Evolutionary conservation across 1,140 invertebrate genomes (phyloP).

Genomic region (Pemphigus obesinymphae): DNA sequence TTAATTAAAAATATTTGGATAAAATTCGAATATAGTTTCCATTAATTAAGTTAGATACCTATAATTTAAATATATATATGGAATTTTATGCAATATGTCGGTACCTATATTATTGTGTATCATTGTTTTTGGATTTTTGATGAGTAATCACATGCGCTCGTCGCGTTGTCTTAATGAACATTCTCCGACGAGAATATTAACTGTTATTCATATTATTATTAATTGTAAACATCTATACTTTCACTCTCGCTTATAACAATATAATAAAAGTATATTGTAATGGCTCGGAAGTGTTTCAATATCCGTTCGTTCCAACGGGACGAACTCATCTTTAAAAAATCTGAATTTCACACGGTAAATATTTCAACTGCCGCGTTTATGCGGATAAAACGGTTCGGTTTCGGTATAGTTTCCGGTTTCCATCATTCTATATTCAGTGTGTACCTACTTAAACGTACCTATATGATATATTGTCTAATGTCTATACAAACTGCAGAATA

Average conservation of each 20-base stretch:
- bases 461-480: too few relatives aligned
- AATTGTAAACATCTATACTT: constrained; percentile 10
- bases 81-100: background rate
- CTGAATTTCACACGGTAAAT: background rate
- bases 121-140: constrained; percentile 4
- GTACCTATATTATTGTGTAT: background rate
- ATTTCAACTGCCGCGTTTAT: background rate
- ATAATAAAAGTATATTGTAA: background rate
- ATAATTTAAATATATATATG: too few relatives aligned
- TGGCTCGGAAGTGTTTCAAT: background rate
- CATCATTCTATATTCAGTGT: too few relatives aligned
- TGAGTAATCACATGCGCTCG: background rate
- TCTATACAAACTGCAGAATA: too few relatives aligned
- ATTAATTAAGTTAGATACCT: background rate
- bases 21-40: background rate
- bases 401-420: background rate
- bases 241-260: background rate
- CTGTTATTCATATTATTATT: constrained; percentile 15
- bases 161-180: constrained; percentile 17
- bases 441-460: too few relatives aligned
- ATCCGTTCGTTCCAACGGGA: constrained; percentile 5
- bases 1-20: background rate
- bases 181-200: background rate
- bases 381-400: background rate
- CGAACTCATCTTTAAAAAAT: background rate